A percentile compares a stretch with the other conserved stretches of the same genome.
Conservation (phyloP, 2,888 invertebrate species). For the Nycteola revayana region DNA sequence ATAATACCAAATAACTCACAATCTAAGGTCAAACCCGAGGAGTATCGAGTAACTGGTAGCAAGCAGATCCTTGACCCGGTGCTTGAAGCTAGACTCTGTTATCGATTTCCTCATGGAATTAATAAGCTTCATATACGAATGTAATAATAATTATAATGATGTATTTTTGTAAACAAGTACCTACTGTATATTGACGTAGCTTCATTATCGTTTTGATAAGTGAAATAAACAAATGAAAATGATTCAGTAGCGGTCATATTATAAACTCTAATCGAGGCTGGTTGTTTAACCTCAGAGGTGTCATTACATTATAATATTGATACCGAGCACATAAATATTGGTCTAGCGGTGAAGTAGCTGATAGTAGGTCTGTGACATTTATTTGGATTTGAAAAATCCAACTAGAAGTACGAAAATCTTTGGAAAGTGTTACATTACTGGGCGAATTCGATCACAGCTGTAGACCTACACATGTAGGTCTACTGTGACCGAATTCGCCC, state of each 20-base stretch:
- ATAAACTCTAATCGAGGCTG: conserved; percentile 25
- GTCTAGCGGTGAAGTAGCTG: too few relatives aligned
- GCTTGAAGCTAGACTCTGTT: conserved; percentile 29
- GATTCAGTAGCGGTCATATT: conserved; percentile 37
- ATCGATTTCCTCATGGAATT: conserved; percentile 45
- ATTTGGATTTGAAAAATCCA: too few relatives aligned
- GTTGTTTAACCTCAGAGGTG: conserved; percentile 35
- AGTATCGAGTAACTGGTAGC: conserved; percentile 2
- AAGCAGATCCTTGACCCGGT: conserved; percentile 29
- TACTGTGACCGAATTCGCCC: too few relatives aligned
- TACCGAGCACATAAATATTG: too few relatives aligned
- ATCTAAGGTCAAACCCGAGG: conserved; percentile 4
- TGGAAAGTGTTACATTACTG: too few relatives aligned
- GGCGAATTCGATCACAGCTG: too few relatives aligned
- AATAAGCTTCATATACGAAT: conserved; percentile 34
- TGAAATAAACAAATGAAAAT: conserved; percentile 39
- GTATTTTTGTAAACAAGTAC: conserved; percentile 50
- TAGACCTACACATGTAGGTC: too few relatives aligned
- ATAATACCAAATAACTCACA: too few relatives aligned
- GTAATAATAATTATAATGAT: conserved; percentile 19
- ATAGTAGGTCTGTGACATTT: too few relatives aligned
- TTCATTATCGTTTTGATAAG: conserved; percentile 34
- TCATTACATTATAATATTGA: conserved; percentile 34
- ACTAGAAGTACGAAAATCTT: too few relatives aligned
- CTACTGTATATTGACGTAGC: conserved; percentile 55